A percentile compares a stretch with the other conserved stretches of the same genome.
Conservation (phyloP, 2,888 invertebrate species). For the Azorinus chamasolen region DNA sequence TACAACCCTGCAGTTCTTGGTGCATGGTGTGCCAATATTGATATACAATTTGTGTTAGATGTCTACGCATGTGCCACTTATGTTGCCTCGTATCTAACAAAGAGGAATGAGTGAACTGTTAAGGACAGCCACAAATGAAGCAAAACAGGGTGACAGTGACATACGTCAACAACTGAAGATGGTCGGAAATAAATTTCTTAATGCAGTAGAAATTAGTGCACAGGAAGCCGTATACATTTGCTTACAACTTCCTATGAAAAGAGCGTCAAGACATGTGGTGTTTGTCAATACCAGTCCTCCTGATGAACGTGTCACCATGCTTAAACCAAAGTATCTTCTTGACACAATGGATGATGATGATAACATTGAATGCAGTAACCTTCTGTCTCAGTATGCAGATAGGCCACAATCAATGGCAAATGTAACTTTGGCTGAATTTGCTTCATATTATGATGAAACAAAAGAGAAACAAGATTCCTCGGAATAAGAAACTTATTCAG, state of each 20-base stretch:
- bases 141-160: conserved; percentile 35
- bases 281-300: conserved; percentile 71
- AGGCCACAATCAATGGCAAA: conserved; percentile 42
- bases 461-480: neutral
- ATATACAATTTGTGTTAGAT: too few relatives aligned
- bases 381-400: conserved; percentile 51
- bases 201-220: conserved; percentile 71
- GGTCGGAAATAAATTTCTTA: too few relatives aligned
- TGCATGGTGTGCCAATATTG: conserved; percentile 40
- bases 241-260: conserved; percentile 68
- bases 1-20: conserved; percentile 35
- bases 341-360: conserved; percentile 53
- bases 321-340: conserved; percentile 69
- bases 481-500: neutral
- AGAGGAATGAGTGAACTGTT: conserved; percentile 69
- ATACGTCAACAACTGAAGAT: conserved; percentile 67
- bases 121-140: conserved; percentile 56
- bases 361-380: conserved; percentile 52
- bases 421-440: conserved; percentile 57
- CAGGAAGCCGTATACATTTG: too few relatives aligned
- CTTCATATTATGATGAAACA: conserved; percentile 31
- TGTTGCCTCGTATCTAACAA: conserved; percentile 64
- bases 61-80: conserved; percentile 67
- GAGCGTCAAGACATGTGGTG: conserved; percentile 45
- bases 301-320: conserved; percentile 69